phyloP scores from a whole-genome alignment of 2,888 invertebrate species.

The Ferrisia virgata region DNA sequence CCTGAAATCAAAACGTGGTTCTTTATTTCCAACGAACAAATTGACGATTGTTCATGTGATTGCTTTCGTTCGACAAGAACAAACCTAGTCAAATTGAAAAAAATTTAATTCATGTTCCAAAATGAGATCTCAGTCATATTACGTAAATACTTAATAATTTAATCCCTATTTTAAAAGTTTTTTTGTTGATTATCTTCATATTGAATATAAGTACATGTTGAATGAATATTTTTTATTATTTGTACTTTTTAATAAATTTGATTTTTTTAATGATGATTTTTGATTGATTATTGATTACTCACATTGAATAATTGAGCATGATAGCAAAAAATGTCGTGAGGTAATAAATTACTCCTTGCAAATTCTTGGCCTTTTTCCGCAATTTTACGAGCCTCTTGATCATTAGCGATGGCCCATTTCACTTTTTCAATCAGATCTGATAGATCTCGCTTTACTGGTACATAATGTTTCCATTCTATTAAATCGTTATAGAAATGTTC shows the following conservation, averaged over 20 bases:
- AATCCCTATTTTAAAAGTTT: not conserved
- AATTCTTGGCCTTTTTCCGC: constrained; percentile 66
- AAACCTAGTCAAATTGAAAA: not conserved
- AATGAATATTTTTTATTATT: not conserved
- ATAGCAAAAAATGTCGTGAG: constrained; percentile 84
- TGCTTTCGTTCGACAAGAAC: not conserved
- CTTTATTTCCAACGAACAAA: not conserved
- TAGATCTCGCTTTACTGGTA: constrained; percentile 76
- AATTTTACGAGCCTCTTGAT: constrained; percentile 65
- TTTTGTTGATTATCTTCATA: not conserved
- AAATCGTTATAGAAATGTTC: constrained; percentile 88
- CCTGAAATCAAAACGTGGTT: constrained; percentile 55
- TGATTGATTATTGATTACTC: constrained; percentile 48
- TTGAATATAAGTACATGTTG: not conserved
- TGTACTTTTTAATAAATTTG: not conserved
- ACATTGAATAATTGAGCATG: constrained; percentile 70
- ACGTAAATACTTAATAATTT: not conserved
- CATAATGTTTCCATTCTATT: constrained; percentile 73
- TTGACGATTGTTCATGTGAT: not conserved
- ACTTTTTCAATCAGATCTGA: constrained; percentile 76
- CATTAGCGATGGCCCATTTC: constrained; percentile 72
- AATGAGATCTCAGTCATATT: not conserved
- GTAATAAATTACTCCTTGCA: constrained; percentile 73
- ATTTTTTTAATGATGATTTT: not conserved
- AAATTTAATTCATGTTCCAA: not conserved